Conservation (phyloP, 2,113 vertebrate genomes). For the Oncorhynchus kisutch region DNA sequence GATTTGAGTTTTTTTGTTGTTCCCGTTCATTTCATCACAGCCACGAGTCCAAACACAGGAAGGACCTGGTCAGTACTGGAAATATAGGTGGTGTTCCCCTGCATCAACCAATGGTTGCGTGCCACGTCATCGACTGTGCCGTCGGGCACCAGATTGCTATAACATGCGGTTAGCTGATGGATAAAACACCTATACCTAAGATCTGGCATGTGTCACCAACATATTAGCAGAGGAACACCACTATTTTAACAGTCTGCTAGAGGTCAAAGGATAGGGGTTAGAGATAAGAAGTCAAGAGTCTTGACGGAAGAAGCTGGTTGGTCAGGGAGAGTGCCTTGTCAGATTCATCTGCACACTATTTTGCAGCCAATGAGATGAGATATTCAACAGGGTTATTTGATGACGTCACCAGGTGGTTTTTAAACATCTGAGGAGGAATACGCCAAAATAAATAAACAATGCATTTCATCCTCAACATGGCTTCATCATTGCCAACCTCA, state of each 20-base stretch:
- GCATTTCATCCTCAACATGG: slow-evolving; percentile 42
- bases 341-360: slow-evolving; percentile 17
- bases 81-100: not conserved
- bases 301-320: not conserved
- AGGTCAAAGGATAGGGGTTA: not conserved
- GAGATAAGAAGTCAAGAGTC: no score
- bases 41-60: not conserved
- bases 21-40: not conserved
- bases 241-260: not conserved
- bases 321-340: slow-evolving; percentile 19
- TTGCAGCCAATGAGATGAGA: slow-evolving; percentile 16
- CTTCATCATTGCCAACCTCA: no score
- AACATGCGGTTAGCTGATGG: no score
- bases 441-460: slow-evolving; percentile 60
- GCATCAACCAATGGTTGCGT: no score
- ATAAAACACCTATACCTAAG: no score
- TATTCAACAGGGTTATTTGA: slow-evolving; percentile 33
- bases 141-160: no score
- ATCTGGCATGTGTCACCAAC: no score
- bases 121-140: no score
- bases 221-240: no score
- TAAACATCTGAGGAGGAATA: slow-evolving; percentile 55
- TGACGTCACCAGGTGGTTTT: slow-evolving; percentile 53
- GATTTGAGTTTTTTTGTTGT: not conserved
- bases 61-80: not conserved